Conservation (phyloP, 2,797 vertebrate species). For the Paramormyrops hopkinsi region DNA sequence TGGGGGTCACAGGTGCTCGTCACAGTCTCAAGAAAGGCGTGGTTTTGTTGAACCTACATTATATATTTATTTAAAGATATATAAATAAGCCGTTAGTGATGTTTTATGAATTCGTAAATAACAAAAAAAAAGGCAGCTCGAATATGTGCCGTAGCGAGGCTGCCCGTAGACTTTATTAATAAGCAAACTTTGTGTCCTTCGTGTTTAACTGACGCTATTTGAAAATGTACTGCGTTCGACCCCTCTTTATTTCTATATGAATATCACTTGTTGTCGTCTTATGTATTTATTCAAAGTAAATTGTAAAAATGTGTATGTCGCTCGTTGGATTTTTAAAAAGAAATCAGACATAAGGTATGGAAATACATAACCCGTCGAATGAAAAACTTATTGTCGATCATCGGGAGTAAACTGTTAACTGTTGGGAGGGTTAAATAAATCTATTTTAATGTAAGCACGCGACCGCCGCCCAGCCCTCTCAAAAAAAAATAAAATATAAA, state of each 20-base stretch:
- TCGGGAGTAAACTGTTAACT: not conserved
- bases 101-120: slow-evolving; percentile 4
- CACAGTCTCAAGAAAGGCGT: slow-evolving; percentile 69
- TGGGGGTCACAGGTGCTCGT: slow-evolving; percentile 70
- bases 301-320: not conserved
- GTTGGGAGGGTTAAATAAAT: not conserved
- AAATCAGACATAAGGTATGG: not conserved
- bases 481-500: not conserved
- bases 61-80: slow-evolving; percentile 52
- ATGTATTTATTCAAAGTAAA: not conserved
- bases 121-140: not conserved
- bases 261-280: not conserved
- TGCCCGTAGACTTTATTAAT: not conserved
- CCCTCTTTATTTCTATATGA: not conserved
- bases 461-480: not conserved
- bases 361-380: not conserved
- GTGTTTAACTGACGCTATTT: not conserved
- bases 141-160: not conserved
- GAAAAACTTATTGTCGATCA: not conserved
- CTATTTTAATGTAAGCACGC: not conserved
- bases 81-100: not conserved
- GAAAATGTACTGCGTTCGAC: not conserved
- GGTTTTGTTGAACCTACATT: slow-evolving; percentile 64
- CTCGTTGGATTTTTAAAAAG: not conserved
- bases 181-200: not conserved